phyloP scores from a whole-genome alignment of 1,140 invertebrate species.

The Ceratina australensis region DNA sequence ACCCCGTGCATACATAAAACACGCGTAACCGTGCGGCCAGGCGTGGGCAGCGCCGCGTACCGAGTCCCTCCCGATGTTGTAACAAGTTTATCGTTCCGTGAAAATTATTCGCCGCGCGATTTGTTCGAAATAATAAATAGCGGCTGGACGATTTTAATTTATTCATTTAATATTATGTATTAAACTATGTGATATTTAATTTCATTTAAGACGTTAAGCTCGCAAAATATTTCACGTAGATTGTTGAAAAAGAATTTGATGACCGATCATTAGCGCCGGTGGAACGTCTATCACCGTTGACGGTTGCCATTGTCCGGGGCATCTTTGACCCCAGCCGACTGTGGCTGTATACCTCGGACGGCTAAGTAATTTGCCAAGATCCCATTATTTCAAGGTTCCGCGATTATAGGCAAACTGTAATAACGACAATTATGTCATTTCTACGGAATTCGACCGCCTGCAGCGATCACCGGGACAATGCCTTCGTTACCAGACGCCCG shows the following conservation, averaged over 20 bases:
- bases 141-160: too few species aligned
- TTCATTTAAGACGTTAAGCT: too few species aligned
- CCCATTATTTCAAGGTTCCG: slow-evolving; percentile 67
- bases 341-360: slow-evolving; percentile 37
- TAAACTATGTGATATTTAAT: too few species aligned
- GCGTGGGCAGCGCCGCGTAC: too few species aligned
- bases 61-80: too few species aligned
- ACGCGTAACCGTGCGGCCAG: too few species aligned
- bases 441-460: slow-evolving; percentile 70
- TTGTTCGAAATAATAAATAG: too few species aligned
- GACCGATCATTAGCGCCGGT: not conserved
- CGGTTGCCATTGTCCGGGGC: not conserved
- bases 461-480: slow-evolving; percentile 64
- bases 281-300: not conserved
- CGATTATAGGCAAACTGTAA: slow-evolving; percentile 75
- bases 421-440: slow-evolving; percentile 77
- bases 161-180: too few species aligned
- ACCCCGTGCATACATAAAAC: too few species aligned
- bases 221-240: too few species aligned
- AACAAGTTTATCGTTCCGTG: slow-evolving; percentile 18
- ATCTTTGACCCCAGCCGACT: slow-evolving; percentile 36
- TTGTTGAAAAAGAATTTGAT: not conserved
- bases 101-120: too few species aligned
- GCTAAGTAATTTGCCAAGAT: slow-evolving; percentile 74
- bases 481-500: slow-evolving; percentile 50